Percentiles rank a stretch among this genome's conserved stretches.
Conservation (phyloP, 2,797 vertebrate species). For the Gastrophryne carolinensis region DNA sequence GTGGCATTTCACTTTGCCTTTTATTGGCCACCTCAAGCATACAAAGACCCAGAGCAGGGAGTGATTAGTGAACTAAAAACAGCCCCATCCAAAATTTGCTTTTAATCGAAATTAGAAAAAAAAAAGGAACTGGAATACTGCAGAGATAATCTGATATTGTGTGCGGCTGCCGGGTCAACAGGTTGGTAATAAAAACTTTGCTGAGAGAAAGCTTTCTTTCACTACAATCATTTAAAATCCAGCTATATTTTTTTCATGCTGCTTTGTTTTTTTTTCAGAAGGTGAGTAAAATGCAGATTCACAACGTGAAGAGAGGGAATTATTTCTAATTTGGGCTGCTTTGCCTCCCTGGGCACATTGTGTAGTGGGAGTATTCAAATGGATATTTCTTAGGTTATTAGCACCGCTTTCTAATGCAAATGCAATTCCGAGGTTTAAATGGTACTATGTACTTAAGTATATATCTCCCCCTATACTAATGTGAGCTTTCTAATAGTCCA, state of each 20-base stretch:
- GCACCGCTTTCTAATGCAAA: slow-evolving; percentile 7
- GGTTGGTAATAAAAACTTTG: slow-evolving; percentile 22
- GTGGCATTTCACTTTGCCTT: neutral
- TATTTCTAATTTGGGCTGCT: slow-evolving; percentile 24
- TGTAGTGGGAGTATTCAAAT: slow-evolving; percentile 15
- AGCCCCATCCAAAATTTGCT: neutral
- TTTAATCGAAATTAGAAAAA: neutral
- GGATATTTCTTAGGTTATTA: slow-evolving; percentile 40
- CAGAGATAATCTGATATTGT: slow-evolving; percentile 15
- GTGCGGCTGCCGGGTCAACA: neutral
- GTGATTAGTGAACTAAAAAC: neutral
- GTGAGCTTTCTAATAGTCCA: no score
- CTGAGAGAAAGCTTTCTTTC: slow-evolving; percentile 43
- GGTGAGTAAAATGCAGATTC: slow-evolving; percentile 21
- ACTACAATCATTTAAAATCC: slow-evolving; percentile 27
- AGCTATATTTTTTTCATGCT: neutral
- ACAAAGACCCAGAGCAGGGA: neutral
- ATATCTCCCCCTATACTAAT: neutral
- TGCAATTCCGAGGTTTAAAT: neutral
- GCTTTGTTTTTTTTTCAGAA: slow-evolving; percentile 9
- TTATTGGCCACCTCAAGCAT: neutral
- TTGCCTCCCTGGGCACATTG: slow-evolving; percentile 15
- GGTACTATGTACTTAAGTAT: neutral
- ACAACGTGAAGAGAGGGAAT: slow-evolving; percentile 6
- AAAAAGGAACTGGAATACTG: neutral